phyloP scores from a whole-genome alignment of 2,113 vertebrate species.

The Orcinus orca region DNA sequence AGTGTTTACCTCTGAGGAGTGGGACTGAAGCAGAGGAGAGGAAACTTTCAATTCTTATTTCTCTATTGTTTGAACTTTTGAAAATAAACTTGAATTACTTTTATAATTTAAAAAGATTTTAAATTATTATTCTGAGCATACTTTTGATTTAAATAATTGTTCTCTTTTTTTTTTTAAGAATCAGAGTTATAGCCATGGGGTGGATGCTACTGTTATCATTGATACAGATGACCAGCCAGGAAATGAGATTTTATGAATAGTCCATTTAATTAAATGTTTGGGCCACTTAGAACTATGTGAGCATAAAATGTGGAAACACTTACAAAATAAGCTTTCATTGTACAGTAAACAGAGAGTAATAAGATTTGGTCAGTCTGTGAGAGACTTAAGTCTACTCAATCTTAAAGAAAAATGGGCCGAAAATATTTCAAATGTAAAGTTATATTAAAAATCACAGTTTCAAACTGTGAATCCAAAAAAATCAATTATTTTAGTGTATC shows the following conservation, averaged over 20 bases:
- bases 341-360: slow-evolving; percentile 46
- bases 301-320: slow-evolving; percentile 52
- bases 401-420: slow-evolving; percentile 47
- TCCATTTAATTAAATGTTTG: slow-evolving; percentile 61
- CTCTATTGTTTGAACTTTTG: slow-evolving; percentile 10
- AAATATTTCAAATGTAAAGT: slow-evolving; percentile 59
- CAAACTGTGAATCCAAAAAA: slow-evolving; percentile 51
- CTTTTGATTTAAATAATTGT: slow-evolving; percentile 38
- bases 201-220: neutral
- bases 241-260: slow-evolving; percentile 52
- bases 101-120: slow-evolving; percentile 8
- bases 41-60: neutral
- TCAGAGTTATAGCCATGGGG: neutral
- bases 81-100: slow-evolving; percentile 46
- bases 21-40: neutral
- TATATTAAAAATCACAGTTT: slow-evolving; percentile 61
- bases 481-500: slow-evolving; percentile 13
- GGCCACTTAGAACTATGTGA: slow-evolving; percentile 26
- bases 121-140: neutral
- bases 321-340: slow-evolving; percentile 35
- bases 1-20: neutral
- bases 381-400: neutral
- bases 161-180: neutral
- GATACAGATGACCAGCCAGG: slow-evolving; percentile 36
- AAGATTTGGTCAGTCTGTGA: slow-evolving; percentile 46